Base-by-base conservation (phyloP, 2,888 invertebrate genomes). In the Digitonthophagus gazella region DNA sequence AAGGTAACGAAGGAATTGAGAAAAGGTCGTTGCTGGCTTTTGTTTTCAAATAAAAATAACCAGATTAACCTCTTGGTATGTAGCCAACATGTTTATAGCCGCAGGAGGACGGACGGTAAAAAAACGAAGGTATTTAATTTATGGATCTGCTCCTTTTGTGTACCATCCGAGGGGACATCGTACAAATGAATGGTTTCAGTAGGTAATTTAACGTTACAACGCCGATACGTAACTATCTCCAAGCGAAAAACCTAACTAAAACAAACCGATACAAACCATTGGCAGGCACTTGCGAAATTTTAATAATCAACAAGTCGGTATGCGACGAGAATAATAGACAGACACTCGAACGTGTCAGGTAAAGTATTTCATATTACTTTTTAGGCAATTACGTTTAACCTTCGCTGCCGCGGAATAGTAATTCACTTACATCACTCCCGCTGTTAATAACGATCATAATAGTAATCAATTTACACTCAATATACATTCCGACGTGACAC, bases 361-460 rank as follows among this genome's bases (percentile, higher is more conserved):
- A 61, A 61, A 61, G 61, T 61, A 61, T 61, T 61, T 61, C 61
- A 61, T 61, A 61, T 61, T 61, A 61, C 19, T 61, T 61, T 61
- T 61, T 61, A 61, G 61, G 61, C 61, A 61, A 61, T 61, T 61
- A 61, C 20, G 18, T 61, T 61, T 20, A 61, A 61, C 61, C 61
- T 61, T 61, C 61, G 18, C 20, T 1, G n/a, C n/a, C n/a, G n/a
- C 18, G 61, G 18, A 61, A 57, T 15, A 20, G 20, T 20, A 61
- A 61, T 61, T 61, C 61, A 61, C 18, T 61, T 61, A 20, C 61
- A 61, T 61, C 61, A 61, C 61, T 18, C 5, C 5, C 20, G 20
- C 20, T 61, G 20, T 61, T 61, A 66, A 70, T 70, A 70, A 66
- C 63, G 65, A 70, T 19, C 20, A 58, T 58, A 66, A 64, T 70